Base-by-base conservation (phyloP, 1,140 invertebrate species). In the Uloborus diversus region DNA sequence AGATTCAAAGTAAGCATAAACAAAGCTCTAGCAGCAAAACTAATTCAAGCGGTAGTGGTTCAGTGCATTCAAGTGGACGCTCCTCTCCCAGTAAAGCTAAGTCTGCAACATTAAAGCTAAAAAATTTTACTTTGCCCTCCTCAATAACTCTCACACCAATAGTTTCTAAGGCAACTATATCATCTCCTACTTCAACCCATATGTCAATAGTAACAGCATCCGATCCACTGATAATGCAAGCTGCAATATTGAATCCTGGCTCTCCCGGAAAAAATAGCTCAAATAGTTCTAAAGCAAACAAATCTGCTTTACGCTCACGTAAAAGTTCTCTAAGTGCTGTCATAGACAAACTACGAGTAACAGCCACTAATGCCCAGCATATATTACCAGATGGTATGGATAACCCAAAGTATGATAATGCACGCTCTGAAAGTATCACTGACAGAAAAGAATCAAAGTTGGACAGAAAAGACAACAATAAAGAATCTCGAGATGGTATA, bases 291-390 rank as follows among this genome's bases (percentile, higher is more conserved):
- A 81, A 80, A 49, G 11, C 57, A 4, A 75, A 66, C 30, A 79
- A 81, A 81, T 62, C 76, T 56, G 73, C 42, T 59, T 49, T 57
- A 81, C 90, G 84, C 88, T 90, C 69, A 86, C 88, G 92, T 62
- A 95, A 94, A 85, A 91, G 92, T 53, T 94, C 92, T 0, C 87
- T 96, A 3, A 93, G 91, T 75, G 94, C 94, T 1, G 93, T 96
- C 0, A 93, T 96, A 71, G 94, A 96, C 83, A 95, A 95, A 85
- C 85, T 96, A 11, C 59, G 42, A 59, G 61, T 80, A 4, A 64
- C 37, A 37, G 79, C 79, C n/a, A 56, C 49, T n/a, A 80, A 80
- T 71, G 79, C 69, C 47, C 75, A 81, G 65, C 81, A 71, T 14
- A 47, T 32, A 57, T 42, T 42, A 49, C 47, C 73, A 11, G 78